A percentile compares a stretch with the other conserved stretches of the same genome.
phyloP scores from a whole-genome alignment of 2,113 vertebrate genomes.

The Corydoras maculifer region DNA sequence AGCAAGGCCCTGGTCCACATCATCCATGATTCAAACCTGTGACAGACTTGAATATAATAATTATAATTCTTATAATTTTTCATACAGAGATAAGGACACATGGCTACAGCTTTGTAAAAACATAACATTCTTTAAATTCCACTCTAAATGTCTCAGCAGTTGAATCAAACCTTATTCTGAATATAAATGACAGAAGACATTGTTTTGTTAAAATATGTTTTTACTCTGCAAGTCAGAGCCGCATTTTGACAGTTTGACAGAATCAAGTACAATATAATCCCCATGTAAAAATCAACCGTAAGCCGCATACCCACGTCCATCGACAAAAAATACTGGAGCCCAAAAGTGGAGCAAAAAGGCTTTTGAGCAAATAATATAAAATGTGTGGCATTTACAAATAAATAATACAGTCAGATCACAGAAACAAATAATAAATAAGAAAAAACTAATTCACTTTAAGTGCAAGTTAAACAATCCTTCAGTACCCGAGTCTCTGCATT shows the following conservation, averaged over 20 bases:
- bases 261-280: conserved; percentile 56
- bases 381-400: conserved; percentile 41
- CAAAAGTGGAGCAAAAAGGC: conserved; percentile 35
- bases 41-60: too few relatives aligned
- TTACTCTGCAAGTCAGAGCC: conserved; percentile 55
- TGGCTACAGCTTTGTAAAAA: too few relatives aligned
- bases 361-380: conserved; percentile 51
- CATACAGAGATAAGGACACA: too few relatives aligned
- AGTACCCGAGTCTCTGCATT: not conserved
- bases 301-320: conserved; percentile 51
- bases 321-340: conserved; percentile 40
- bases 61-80: too few relatives aligned
- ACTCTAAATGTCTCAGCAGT: too few relatives aligned
- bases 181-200: conserved; percentile 9
- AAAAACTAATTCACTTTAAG: not conserved
- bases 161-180: not conserved
- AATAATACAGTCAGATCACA: conserved; percentile 28
- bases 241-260: conserved; percentile 52
- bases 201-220: conserved; percentile 49
- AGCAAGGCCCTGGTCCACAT: too few relatives aligned
- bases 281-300: conserved; percentile 54
- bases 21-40: too few relatives aligned
- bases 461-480: not conserved
- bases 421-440: not conserved
- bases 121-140: too few relatives aligned